Evolutionary conservation across 2,797 vertebrate species (phyloP), one percentile per base, ranked within the genome.

Genomic region (Austrolebias charrua): DNA sequence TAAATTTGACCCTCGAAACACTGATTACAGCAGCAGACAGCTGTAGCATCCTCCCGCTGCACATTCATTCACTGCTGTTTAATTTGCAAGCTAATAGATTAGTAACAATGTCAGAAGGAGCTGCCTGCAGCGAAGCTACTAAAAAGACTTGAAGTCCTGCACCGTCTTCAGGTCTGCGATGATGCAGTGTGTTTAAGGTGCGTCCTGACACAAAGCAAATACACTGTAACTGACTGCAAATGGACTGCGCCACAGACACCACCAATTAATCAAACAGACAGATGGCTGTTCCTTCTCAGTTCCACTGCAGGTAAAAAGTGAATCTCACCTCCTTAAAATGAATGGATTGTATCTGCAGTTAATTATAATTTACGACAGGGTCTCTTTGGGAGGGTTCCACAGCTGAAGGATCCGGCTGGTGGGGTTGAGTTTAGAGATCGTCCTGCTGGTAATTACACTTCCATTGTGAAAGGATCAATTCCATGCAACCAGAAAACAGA

Each of bases 191-290:
- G 86, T 90, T 91, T 87, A 78, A 83, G 82, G 86, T 82, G 74
- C 44, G 57, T 79, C 87, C 80, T 91, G 91, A 91, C 91, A 91
- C 87, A 84, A 89, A 91, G 84, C 90, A 91, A 91, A 92, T 86
- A 90, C 78, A 31, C 47, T 10, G 83, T 91, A 91, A 92, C 90
- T 87, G 88, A 92, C 90, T 88, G 88, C 87, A 88, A 90, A 91
- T 92, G 84, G 92, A 90, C 88, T 86, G 82, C 75, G 43, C 80
- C 71, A 65, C 61, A 59, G 88, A 92, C 90, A 89, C 76, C 73
- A 58, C 55, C 87, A 81, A 92, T 92, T 90, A 90, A 91, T 92
- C 91, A 90, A 79, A 78, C 16, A 71, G 78, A 79, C 87, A 86
- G 85, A 86, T 78, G 83, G 83, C 88, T 66, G 71, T 80, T 61